phyloP scores from a whole-genome alignment of 2,797 vertebrate species.

The Sus cebifrons region DNA sequence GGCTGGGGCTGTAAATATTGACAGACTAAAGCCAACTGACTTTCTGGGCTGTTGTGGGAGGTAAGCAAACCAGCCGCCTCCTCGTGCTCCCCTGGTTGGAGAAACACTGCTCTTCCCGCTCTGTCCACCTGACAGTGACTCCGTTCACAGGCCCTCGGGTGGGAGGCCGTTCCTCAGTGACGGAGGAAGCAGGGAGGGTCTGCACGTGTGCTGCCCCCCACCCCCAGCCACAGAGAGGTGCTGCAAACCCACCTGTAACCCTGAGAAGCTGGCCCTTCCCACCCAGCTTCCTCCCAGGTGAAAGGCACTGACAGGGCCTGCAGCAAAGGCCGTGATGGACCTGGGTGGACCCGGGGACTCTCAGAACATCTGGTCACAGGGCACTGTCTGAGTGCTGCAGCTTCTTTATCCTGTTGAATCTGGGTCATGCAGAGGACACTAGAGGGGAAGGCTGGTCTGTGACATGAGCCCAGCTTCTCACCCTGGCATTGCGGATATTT shows the following conservation, averaged over 20 bases:
- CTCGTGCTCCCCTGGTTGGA: not conserved
- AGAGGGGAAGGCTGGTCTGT: too few relatives aligned
- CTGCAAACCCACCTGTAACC: not conserved
- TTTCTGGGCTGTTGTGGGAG: not conserved
- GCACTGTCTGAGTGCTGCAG: too few relatives aligned
- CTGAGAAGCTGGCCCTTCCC: too few relatives aligned
- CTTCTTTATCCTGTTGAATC: too few relatives aligned
- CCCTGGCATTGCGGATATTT: too few relatives aligned
- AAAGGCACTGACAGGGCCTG: too few relatives aligned
- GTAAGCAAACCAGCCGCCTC: not conserved
- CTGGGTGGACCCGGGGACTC: too few relatives aligned
- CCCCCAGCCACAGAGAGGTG: not conserved
- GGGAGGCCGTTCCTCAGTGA: not conserved
- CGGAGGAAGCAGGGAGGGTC: not conserved
- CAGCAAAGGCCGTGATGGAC: too few relatives aligned
- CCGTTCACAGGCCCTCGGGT: not conserved
- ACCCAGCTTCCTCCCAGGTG: too few relatives aligned
- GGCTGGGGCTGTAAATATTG: not conserved
- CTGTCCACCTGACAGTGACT: not conserved
- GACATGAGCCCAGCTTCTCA: too few relatives aligned
- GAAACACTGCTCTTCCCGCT: not conserved
- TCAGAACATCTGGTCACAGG: too few relatives aligned
- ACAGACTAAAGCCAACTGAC: not conserved
- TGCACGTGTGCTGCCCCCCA: rapidly evolving
- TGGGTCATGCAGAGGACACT: too few relatives aligned